Evolutionary conservation across 64 coral and sea anemone genomes (phyloP).

Genomic region (Hydrozoanthus tunicans): DNA sequence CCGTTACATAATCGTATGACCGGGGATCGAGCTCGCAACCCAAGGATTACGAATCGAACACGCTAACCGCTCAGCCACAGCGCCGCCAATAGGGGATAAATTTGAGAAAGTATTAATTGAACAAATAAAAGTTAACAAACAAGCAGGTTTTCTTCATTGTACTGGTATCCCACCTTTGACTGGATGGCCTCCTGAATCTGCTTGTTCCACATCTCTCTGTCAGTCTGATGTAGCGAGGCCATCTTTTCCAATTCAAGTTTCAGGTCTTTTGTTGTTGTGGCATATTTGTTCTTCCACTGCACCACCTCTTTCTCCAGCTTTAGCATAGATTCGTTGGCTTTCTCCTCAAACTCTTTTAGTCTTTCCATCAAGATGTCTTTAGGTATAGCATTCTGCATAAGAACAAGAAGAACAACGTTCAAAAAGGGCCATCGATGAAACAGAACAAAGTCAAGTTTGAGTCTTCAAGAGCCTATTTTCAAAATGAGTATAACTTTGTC

Average conservation of each 20-base stretch:
- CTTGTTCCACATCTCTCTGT: constrained; percentile 18
- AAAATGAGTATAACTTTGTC: too few relatives aligned
- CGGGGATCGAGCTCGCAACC: too few relatives aligned
- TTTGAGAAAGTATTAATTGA: too few relatives aligned
- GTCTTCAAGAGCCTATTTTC: too few relatives aligned
- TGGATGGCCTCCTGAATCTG: constrained; percentile 19
- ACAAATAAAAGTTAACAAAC: too few relatives aligned
- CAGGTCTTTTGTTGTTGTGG: background rate
- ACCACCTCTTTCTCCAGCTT: constrained; percentile 58
- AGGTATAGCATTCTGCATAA: constrained; percentile 44
- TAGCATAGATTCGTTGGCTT: background rate
- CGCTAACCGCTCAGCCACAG: too few relatives aligned
- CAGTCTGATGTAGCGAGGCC: background rate
- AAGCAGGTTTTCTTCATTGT: too few relatives aligned
- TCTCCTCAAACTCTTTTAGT: constrained; percentile 63
- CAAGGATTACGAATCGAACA: too few relatives aligned
- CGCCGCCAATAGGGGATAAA: too few relatives aligned
- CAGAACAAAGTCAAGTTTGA: too few relatives aligned
- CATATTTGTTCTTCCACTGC: constrained; percentile 76
- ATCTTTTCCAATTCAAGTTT: background rate
- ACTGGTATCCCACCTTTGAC: background rate
- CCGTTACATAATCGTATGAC: too few relatives aligned
- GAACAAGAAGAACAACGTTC: background rate
- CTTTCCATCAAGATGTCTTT: constrained; percentile 61
- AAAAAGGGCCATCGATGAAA: too few relatives aligned